phyloP scores from a whole-genome alignment of 1,140 invertebrate genomes.

The Drosophila nasuta region DNA sequence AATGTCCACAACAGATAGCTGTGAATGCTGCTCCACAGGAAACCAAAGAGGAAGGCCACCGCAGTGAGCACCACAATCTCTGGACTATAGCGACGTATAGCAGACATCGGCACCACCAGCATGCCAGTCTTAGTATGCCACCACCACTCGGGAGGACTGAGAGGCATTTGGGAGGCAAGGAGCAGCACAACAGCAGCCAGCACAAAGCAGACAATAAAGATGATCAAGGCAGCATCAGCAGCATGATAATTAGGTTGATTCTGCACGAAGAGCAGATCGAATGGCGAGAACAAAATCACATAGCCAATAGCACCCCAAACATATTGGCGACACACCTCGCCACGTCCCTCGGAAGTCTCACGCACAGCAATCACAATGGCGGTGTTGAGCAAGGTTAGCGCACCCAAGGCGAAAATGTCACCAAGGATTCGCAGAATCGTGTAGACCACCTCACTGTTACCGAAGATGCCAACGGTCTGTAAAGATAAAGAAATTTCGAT shows the following conservation, averaged over 20 bases:
- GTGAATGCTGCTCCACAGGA: constrained; percentile 92
- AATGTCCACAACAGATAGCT: constrained; percentile 89
- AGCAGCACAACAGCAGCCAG: constrained; percentile 73
- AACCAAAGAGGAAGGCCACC: constrained; percentile 89
- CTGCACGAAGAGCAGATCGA: constrained; percentile 86
- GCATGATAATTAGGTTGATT: constrained; percentile 48
- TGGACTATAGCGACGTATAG: constrained; percentile 89
- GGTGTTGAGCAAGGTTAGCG: constrained; percentile 89
- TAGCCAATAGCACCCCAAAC: constrained; percentile 91
- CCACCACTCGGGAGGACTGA: constrained; percentile 92
- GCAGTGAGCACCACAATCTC: constrained; percentile 89
- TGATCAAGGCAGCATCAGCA: constrained; percentile 85
- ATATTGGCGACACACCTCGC: constrained; percentile 92
- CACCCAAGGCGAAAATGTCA: constrained; percentile 91
- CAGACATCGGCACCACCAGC: constrained; percentile 90
- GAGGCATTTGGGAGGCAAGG: constrained; percentile 87
- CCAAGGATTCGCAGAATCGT: constrained; percentile 89
- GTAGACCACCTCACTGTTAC: constrained; percentile 90
- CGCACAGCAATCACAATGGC: constrained; percentile 92
- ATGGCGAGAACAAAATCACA: constrained; percentile 89
- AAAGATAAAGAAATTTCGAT: no score
- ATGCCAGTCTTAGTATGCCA: constrained; percentile 92
- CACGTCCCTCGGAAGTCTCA: constrained; percentile 91
- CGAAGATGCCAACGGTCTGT: constrained; percentile 86
- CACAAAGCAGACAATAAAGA: constrained; percentile 87